Percentiles rank a stretch among this genome's conserved stretches.
These are phyloP conservation scores for Antrozous pallidus DNA, from an alignment of 2,797 vertebrate genomes.

Conservation along the genomic window DNA sequence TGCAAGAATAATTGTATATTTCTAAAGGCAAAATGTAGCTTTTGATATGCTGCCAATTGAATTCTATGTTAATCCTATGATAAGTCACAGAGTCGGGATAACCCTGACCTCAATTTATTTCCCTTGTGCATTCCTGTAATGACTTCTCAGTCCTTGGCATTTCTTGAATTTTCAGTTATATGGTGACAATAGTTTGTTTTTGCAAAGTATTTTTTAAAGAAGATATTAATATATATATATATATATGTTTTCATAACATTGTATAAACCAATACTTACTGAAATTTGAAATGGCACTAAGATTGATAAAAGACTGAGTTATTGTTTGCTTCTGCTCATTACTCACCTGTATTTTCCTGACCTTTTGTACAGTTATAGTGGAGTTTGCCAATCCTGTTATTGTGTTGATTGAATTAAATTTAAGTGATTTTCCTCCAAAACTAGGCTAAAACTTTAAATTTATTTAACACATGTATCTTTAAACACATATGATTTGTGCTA, in stretches of 20 bases:
- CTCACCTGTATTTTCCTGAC: neutral
- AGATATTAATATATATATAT: neutral
- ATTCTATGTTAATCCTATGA: neutral
- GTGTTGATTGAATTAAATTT: neutral
- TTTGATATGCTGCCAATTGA: neutral
- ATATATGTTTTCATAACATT: neutral
- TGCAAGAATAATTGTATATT: neutral
- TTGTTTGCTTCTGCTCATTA: neutral
- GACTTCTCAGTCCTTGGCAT: neutral
- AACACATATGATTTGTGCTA: neutral
- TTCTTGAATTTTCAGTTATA: slow-evolving; percentile 7
- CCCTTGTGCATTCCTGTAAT: neutral
- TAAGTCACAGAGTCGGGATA: slow-evolving; percentile 8
- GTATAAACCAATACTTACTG: neutral
- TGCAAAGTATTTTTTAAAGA: neutral
- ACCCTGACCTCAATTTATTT: neutral
- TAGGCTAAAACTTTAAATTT: neutral
- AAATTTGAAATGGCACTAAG: neutral
- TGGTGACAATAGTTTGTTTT: neutral
- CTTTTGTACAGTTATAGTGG: neutral
- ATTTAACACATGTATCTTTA: neutral
- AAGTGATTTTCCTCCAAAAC: neutral
- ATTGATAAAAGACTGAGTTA: neutral
- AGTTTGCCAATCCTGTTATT: neutral
- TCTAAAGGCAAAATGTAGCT: neutral